Evolutionary conservation across 2,888 invertebrate genomes (phyloP).

Genomic region (Metellina segmentata): DNA sequence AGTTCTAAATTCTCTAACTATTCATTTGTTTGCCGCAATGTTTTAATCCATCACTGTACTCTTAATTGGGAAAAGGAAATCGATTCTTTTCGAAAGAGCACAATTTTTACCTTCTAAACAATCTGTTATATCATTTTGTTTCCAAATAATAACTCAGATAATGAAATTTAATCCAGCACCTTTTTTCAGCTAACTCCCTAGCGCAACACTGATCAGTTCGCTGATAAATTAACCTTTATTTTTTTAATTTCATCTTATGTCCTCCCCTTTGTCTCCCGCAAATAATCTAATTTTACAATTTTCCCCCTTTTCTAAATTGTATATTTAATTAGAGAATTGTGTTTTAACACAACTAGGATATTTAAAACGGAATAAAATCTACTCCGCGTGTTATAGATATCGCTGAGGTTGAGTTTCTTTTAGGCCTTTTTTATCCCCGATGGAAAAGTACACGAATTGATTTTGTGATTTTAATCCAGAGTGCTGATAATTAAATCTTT

Average conservation of each 20-base stretch:
- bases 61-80: too few relatives aligned
- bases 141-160: background rate
- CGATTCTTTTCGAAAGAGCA: background rate
- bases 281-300: background rate
- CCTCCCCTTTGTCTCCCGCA: background rate
- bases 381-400: too few relatives aligned
- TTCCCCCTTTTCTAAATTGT: background rate
- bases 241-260: background rate
- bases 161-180: background rate
- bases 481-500: too few relatives aligned
- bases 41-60: too few relatives aligned
- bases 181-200: background rate
- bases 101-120: background rate
- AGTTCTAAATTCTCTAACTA: too few relatives aligned
- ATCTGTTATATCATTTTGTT: background rate
- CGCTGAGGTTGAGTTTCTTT: too few relatives aligned
- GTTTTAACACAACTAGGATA: background rate
- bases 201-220: background rate
- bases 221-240: background rate
- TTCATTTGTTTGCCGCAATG: too few relatives aligned
- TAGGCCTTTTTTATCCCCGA: too few relatives aligned
- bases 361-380: too few relatives aligned
- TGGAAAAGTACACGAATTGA: too few relatives aligned
- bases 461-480: too few relatives aligned
- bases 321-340: background rate